phyloP scores from a whole-genome alignment of 2,888 invertebrate genomes.

The Nomada lathburiana region DNA sequence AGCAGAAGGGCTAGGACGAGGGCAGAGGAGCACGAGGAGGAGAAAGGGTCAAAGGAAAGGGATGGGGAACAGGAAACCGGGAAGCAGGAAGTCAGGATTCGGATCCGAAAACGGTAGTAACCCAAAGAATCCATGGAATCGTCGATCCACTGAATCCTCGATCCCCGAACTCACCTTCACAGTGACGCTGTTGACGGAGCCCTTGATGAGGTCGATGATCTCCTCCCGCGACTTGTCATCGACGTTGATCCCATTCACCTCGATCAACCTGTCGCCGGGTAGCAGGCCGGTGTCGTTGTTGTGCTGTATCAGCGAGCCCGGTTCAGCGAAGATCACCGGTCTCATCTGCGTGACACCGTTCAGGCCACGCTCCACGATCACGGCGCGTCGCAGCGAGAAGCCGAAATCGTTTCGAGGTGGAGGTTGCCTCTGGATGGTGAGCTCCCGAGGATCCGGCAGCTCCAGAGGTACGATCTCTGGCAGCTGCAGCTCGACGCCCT shows the following conservation, averaged over 20 bases:
- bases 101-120: no score
- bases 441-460: constrained; percentile 90
- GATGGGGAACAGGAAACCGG: no score
- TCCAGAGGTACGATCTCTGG: constrained; percentile 89
- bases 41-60: no score
- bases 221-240: constrained; percentile 95
- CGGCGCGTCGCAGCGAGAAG: constrained; percentile 95
- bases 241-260: constrained; percentile 95
- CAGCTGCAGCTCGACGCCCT: constrained; percentile 88
- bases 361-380: constrained; percentile 90
- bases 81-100: no score
- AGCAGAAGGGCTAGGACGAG: no score
- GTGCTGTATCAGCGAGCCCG: constrained; percentile 90
- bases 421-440: constrained; percentile 92
- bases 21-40: no score
- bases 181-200: constrained; percentile 92
- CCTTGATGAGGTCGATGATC: constrained; percentile 96
- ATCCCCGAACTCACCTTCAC: constrained; percentile 89
- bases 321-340: constrained; percentile 95
- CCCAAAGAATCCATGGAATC: no score
- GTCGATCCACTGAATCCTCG: no score
- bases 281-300: constrained; percentile 91
- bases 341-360: constrained; percentile 86
- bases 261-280: constrained; percentile 97
- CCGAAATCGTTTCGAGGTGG: constrained; percentile 96